Percentiles rank a stretch among this genome's conserved stretches.
Conservation (phyloP, 2,113 vertebrate genomes). For the Phaethornis superciliosus region DNA sequence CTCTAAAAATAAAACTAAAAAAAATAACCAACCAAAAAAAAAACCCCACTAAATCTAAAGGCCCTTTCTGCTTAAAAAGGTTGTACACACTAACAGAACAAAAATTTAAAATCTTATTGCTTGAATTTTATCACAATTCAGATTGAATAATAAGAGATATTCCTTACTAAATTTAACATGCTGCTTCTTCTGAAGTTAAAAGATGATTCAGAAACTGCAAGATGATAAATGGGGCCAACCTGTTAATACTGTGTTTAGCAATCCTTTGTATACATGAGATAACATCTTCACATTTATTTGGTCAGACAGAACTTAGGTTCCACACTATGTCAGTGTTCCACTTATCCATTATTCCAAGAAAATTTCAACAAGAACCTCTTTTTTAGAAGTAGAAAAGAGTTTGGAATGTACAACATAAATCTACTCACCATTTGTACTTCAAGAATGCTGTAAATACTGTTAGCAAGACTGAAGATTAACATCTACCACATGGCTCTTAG, state of each 20-base stretch:
- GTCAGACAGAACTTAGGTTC: not conserved
- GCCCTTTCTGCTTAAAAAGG: not conserved
- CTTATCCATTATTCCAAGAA: not conserved
- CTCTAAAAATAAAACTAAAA: not conserved
- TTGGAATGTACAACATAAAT: not conserved
- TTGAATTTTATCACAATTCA: not conserved
- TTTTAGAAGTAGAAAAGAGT: not conserved
- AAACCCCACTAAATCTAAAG: not conserved
- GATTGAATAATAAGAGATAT: not conserved
- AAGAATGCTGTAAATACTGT: not conserved
- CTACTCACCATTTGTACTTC: not conserved
- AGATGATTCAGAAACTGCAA: not conserved
- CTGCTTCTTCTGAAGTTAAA: not conserved
- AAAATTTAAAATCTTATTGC: not conserved
- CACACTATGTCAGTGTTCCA: not conserved
- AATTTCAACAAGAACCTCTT: not conserved
- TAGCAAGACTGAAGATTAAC: not conserved
- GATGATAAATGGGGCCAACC: not conserved
- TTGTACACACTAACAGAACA: rapidly evolving
- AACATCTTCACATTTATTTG: not conserved
- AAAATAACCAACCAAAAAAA: not conserved
- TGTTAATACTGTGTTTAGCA: not conserved
- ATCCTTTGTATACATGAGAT: not conserved
- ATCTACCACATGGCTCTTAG: not conserved
- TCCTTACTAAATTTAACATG: not conserved